Conservation (phyloP, 1,140 invertebrate genomes). For the Mizuhopecten yessoensis region DNA sequence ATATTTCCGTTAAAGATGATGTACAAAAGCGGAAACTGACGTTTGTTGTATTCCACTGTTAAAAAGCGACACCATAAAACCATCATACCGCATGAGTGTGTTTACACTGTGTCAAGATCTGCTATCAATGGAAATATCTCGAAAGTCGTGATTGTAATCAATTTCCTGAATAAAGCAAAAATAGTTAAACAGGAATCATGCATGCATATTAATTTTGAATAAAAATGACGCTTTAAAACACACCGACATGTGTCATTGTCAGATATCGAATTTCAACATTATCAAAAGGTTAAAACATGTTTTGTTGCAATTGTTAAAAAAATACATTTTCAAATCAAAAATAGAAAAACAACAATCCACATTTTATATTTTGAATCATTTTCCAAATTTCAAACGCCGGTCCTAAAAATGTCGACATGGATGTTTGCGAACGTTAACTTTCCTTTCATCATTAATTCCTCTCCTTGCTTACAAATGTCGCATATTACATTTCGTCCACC, state of each 20-base stretch:
- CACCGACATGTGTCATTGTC: neutral
- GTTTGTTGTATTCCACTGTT: neutral
- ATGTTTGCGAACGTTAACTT: no score
- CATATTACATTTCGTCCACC: no score
- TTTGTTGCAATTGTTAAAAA: neutral
- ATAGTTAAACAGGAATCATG: neutral
- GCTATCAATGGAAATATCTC: neutral
- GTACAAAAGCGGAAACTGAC: neutral
- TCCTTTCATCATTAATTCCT: no score
- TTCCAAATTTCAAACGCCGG: no score
- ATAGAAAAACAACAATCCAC: no score
- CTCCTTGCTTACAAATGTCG: no score
- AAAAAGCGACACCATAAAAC: neutral
- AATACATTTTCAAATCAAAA: no score
- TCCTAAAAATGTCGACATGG: no score
- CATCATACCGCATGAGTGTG: neutral
- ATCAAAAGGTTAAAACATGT: neutral
- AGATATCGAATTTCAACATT: neutral
- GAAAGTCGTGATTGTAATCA: neutral
- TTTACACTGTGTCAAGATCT: neutral
- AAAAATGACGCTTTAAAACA: neutral
- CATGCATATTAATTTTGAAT: neutral
- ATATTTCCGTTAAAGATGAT: neutral
- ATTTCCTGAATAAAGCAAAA: neutral
- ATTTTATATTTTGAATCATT: no score